Evolutionary conservation across 2,888 invertebrate species (phyloP).

Genomic region (Cryptocheilus praepositus): DNA sequence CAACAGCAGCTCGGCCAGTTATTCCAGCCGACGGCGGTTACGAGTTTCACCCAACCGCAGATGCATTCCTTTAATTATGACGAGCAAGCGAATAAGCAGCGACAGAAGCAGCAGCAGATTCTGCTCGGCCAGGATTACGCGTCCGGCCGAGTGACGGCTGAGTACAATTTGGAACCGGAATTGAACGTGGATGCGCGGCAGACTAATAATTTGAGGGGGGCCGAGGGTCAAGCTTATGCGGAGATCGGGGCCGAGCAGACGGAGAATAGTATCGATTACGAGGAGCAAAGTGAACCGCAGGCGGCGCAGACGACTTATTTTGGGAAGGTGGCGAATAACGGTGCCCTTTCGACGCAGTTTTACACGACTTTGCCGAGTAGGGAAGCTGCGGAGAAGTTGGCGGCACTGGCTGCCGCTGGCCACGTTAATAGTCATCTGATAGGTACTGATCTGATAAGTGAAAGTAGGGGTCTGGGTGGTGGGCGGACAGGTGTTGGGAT

Average conservation of each 20-base stretch:
- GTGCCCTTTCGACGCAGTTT: constrained; percentile 63
- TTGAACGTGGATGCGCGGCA: constrained; percentile 34
- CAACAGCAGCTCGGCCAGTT: constrained; percentile 69
- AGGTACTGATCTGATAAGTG: too few species aligned
- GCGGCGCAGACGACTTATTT: constrained; percentile 74
- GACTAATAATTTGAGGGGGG: constrained; percentile 33
- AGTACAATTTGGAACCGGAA: constrained; percentile 64
- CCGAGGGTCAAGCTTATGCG: constrained; percentile 43
- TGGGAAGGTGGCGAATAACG: constrained; percentile 75
- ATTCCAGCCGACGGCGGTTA: constrained; percentile 55
- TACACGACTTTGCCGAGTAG: constrained; percentile 80
- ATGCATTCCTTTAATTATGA: constrained; percentile 71
- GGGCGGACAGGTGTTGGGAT: too few species aligned
- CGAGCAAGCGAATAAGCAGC: constrained; percentile 66
- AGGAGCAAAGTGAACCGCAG: constrained; percentile 47
- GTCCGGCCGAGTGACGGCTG: constrained; percentile 63
- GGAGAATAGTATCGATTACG: constrained; percentile 67
- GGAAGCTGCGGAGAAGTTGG: constrained; percentile 79
- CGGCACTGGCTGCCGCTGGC: constrained; percentile 78
- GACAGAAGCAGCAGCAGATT: constrained; percentile 68
- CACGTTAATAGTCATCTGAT: constrained; percentile 74
- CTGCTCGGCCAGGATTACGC: constrained; percentile 62
- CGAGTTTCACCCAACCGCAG: constrained; percentile 66
- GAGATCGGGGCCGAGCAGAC: constrained; percentile 53
- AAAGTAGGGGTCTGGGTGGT: too few species aligned